These are phyloP conservation scores for Larimichthys crocea DNA, from an alignment of 2,113 vertebrate genomes.

Conservation along the genomic window DNA sequence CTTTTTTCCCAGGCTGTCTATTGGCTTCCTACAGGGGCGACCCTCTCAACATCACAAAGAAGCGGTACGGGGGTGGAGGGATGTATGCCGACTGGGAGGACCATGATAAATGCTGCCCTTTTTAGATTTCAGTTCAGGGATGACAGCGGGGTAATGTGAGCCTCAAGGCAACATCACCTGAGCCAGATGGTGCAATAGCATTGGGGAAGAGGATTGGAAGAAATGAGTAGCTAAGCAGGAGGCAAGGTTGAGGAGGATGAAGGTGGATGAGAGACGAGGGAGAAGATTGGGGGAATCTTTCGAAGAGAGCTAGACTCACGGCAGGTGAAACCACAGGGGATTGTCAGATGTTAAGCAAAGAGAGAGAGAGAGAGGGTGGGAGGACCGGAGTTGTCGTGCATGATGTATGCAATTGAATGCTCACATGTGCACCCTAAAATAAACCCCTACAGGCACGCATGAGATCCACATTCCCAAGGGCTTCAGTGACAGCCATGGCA, in stretches of 20 bases:
- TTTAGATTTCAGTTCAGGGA: slow-evolving; percentile 50
- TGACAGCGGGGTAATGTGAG: slow-evolving; percentile 54
- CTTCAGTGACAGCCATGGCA: slow-evolving; percentile 45
- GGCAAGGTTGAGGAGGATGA: slow-evolving; percentile 32
- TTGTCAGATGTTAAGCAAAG: slow-evolving; percentile 41
- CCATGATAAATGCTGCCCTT: slow-evolving; percentile 41
- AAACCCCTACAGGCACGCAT: slow-evolving; percentile 40
- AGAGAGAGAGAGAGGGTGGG: slow-evolving; percentile 4
- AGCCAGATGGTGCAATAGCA: slow-evolving; percentile 15
- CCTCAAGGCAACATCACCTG: slow-evolving; percentile 62
- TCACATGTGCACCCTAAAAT: slow-evolving; percentile 47
- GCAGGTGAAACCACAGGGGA: slow-evolving; percentile 46
- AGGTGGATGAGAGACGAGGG: slow-evolving; percentile 49
- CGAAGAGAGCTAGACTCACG: slow-evolving; percentile 20
- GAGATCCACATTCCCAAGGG: slow-evolving; percentile 39
- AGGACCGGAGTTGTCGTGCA: slow-evolving; percentile 28
- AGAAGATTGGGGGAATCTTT: slow-evolving; percentile 36
- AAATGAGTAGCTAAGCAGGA: slow-evolving; percentile 19
- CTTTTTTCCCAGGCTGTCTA: slow-evolving; percentile 48
- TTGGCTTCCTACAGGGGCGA: slow-evolving; percentile 15
- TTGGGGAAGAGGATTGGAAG: slow-evolving; percentile 3
- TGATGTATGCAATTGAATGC: slow-evolving; percentile 28
- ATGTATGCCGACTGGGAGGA: slow-evolving; percentile 7
- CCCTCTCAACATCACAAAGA: slow-evolving; percentile 20
- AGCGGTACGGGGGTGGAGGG: slow-evolving; percentile 32